These are phyloP conservation scores for Aptenodytes patagonicus DNA, from an alignment of 2,113 vertebrate species.

Conservation along the genomic window DNA sequence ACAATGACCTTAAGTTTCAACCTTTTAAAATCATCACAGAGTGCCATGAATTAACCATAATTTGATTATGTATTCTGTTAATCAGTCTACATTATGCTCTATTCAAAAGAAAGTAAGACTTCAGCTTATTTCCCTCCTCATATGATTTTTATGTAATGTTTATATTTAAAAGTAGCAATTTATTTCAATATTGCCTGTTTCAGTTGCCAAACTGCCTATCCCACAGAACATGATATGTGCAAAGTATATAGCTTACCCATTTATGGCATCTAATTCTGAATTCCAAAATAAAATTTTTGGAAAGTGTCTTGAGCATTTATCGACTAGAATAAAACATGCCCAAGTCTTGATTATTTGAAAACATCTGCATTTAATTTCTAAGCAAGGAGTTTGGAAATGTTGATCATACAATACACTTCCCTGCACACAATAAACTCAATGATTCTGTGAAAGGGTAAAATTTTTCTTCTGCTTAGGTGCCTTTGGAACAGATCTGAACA, in stretches of 20 bases:
- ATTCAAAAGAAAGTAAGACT: slow-evolving; percentile 41
- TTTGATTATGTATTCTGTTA: slow-evolving; percentile 55
- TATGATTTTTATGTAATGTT: slow-evolving; percentile 39
- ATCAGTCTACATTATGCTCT: slow-evolving; percentile 48
- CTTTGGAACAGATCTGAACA: not conserved
- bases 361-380: slow-evolving; percentile 62
- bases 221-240: slow-evolving; percentile 60
- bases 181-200: slow-evolving; percentile 38
- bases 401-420: not conserved
- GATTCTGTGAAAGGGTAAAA: not conserved
- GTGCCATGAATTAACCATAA: slow-evolving; percentile 44
- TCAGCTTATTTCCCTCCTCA: not conserved
- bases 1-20: slow-evolving; percentile 50
- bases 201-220: slow-evolving; percentile 42
- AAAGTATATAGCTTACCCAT: slow-evolving; percentile 54
- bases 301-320: slow-evolving; percentile 34
- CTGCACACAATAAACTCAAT: not conserved
- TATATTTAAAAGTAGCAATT: slow-evolving; percentile 58
- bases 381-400: not conserved
- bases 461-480: not conserved
- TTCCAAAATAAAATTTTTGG: slow-evolving; percentile 41
- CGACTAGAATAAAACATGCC: slow-evolving; percentile 25
- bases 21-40: slow-evolving; percentile 32
- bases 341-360: slow-evolving; percentile 46
- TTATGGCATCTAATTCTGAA: slow-evolving; percentile 52